phyloP scores from a whole-genome alignment of 1,140 invertebrate genomes.

The Eubasilissa regina region DNA sequence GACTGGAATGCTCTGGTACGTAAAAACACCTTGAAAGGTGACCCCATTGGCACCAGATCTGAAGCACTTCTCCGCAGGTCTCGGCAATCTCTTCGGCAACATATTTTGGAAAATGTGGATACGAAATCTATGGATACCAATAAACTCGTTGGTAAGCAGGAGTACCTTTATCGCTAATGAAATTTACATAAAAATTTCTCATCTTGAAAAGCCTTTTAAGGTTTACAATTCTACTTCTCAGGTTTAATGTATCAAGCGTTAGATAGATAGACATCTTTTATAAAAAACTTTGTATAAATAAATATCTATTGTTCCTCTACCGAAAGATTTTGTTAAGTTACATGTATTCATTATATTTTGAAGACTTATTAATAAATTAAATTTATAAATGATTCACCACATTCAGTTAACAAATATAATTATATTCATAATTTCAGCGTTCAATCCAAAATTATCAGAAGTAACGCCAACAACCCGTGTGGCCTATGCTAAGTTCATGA shows the following conservation, averaged over 20 bases:
- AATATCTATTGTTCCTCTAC: no score
- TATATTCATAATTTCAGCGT: constrained; percentile 72
- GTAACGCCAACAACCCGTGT: constrained; percentile 83
- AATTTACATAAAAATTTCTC: no score
- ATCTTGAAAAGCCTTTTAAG: no score
- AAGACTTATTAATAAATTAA: no score
- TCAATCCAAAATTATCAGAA: constrained; percentile 84
- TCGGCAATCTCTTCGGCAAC: constrained; percentile 79
- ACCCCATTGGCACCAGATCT: constrained; percentile 85
- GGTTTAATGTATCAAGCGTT: no score
- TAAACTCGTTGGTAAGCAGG: constrained; percentile 75
- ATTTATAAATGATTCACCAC: neutral
- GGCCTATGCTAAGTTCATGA: constrained; percentile 90
- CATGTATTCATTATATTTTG: no score
- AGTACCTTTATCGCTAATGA: neutral
- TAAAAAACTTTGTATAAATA: no score
- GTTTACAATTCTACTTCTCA: no score
- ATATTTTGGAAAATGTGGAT: constrained; percentile 76
- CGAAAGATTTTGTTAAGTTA: no score
- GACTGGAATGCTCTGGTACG: constrained; percentile 90
- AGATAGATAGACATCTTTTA: no score
- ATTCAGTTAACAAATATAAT: neutral
- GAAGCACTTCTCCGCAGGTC: constrained; percentile 76
- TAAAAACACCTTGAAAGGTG: constrained; percentile 76
- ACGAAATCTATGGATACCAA: constrained; percentile 78